A percentile compares a stretch with the other conserved stretches of the same genome.
These are phyloP conservation scores for Solenopsis fugax DNA, from an alignment of 1,140 invertebrate species.

Conservation along the genomic window DNA sequence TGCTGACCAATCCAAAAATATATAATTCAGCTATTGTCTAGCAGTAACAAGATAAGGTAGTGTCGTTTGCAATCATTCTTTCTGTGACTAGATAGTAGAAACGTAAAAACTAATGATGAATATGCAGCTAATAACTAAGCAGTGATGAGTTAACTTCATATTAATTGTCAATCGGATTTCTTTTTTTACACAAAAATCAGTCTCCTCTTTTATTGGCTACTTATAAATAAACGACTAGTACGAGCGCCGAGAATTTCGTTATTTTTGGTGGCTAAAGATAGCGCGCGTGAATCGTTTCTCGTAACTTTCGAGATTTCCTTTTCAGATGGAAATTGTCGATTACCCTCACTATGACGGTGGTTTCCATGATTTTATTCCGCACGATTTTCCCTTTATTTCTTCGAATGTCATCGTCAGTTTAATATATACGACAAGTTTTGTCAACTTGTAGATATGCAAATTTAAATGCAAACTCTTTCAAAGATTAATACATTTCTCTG, in stretches of 20 bases:
- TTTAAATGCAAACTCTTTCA: slow-evolving; percentile 21
- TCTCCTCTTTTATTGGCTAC: not conserved
- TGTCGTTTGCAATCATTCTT: too few species aligned
- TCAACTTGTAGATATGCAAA: slow-evolving; percentile 21
- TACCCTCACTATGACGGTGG: not conserved
- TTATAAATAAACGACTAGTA: not conserved
- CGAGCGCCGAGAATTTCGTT: slow-evolving; percentile 8
- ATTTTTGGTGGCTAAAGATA: slow-evolving; percentile 16
- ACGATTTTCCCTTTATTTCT: slow-evolving; percentile 23
- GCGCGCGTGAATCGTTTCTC: slow-evolving; percentile 24
- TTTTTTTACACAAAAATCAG: not conserved
- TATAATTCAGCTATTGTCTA: too few species aligned
- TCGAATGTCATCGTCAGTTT: slow-evolving; percentile 31
- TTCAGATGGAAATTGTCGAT: slow-evolving; percentile 59
- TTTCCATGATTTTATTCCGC: slow-evolving; percentile 44
- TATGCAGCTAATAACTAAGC: too few species aligned
- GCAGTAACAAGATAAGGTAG: too few species aligned
- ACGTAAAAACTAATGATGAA: too few species aligned
- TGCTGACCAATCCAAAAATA: too few species aligned
- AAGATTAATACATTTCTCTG: not conserved
- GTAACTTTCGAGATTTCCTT: slow-evolving; percentile 62
- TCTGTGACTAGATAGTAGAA: too few species aligned
- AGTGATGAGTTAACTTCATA: not conserved
- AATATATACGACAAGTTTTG: slow-evolving; percentile 17
- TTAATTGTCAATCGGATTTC: not conserved